These are phyloP conservation scores for Morone saxatilis DNA, from an alignment of 2,113 vertebrate species.

Conservation along the genomic window DNA sequence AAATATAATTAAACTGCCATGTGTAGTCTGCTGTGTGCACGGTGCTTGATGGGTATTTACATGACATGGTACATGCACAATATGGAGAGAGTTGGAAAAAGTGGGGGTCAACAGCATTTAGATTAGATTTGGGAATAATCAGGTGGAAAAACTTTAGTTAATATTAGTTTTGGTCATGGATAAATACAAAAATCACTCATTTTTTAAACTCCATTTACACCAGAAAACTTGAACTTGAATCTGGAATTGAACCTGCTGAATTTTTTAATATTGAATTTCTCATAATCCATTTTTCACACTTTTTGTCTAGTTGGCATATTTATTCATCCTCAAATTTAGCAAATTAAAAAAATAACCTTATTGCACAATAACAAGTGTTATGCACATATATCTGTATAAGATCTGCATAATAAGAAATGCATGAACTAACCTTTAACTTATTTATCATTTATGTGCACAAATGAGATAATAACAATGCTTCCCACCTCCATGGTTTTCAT, in stretches of 20 bases:
- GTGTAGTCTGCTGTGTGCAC: constrained; percentile 7
- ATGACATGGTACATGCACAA: background rate
- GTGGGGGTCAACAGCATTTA: background rate
- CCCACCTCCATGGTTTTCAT: background rate
- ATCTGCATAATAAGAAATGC: background rate
- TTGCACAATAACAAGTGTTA: background rate
- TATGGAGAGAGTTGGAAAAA: constrained; percentile 1
- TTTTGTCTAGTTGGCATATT: background rate
- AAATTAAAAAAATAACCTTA: background rate
- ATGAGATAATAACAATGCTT: too few relatives aligned
- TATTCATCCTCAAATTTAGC: background rate
- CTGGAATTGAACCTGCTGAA: background rate
- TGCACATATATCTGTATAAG: background rate
- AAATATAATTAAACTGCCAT: constrained; percentile 49
- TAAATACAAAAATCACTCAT: constrained; percentile 8
- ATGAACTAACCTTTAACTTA: background rate
- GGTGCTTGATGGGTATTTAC: constrained; percentile 8
- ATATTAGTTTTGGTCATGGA: background rate
- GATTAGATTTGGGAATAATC: background rate
- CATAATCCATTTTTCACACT: background rate
- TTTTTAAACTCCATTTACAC: background rate
- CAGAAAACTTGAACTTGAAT: background rate
- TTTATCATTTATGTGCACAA: background rate
- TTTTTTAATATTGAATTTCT: background rate
- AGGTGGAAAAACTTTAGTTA: background rate